A percentile compares a stretch with the other conserved stretches of the same genome.
Conservation (phyloP, 2,888 invertebrate species). For the Leucozona laternaria region DNA sequence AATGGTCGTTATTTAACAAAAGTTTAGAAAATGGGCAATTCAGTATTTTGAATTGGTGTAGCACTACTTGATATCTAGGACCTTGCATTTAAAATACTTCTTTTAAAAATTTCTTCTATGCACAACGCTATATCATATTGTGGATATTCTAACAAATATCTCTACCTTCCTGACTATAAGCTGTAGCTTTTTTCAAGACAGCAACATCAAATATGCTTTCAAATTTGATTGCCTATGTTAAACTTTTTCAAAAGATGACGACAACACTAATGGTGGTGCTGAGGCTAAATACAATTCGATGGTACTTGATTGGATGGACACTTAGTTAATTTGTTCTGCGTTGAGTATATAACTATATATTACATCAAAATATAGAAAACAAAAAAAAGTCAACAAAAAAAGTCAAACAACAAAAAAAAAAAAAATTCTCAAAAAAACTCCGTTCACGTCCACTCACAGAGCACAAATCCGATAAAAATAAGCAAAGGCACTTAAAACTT, state of each 20-base stretch:
- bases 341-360: background rate
- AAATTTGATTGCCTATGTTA: constrained; percentile 47
- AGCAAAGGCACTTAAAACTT: constrained; percentile 65
- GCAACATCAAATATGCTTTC: background rate
- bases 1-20: no score
- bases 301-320: constrained; percentile 57
- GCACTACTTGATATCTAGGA: no score
- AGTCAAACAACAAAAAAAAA: background rate
- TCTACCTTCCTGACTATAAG: background rate
- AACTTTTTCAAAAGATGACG: constrained; percentile 45
- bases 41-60: no score
- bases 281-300: background rate
- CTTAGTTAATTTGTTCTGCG: constrained; percentile 61
- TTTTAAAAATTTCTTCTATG: no score
- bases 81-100: no score
- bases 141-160: background rate
- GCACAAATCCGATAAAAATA: constrained; percentile 1
- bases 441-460: background rate
- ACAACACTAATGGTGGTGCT: constrained; percentile 10
- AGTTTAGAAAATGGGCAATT: no score
- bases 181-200: background rate
- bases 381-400: background rate
- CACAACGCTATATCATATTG: background rate
- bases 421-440: constrained; percentile 1
- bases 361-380: constrained; percentile 5